phyloP scores from a whole-genome alignment of 2,888 invertebrate species.

The Drosophila mimica region DNA sequence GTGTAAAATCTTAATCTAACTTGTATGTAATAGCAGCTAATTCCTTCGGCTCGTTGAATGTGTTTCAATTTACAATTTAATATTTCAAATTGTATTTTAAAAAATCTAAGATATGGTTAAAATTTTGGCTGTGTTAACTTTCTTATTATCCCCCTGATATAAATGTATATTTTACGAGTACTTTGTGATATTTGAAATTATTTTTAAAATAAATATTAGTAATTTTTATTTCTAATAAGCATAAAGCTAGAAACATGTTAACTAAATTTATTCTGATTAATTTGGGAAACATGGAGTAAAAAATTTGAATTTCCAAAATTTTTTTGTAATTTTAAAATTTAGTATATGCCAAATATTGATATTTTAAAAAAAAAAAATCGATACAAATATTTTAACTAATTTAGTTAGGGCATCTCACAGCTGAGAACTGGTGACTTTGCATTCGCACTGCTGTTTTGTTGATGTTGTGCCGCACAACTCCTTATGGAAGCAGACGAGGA shows the following conservation, averaged over 20 bases:
- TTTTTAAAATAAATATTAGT: not conserved
- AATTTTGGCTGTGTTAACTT: not conserved
- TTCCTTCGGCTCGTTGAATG: not conserved
- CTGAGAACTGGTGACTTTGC: not conserved
- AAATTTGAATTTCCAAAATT: not conserved
- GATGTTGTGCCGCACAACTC: conserved; percentile 47
- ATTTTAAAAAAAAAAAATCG: not conserved
- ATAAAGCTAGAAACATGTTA: not conserved
- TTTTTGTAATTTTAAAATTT: not conserved
- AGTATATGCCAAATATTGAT: not conserved
- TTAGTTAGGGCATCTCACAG: conserved; percentile 1
- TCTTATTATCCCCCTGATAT: not conserved
- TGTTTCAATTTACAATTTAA: not conserved
- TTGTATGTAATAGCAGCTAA: not conserved
- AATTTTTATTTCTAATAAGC: not conserved
- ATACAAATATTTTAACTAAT: not conserved
- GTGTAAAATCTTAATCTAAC: not conserved
- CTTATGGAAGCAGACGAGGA: conserved; percentile 67
- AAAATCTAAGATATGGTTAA: not conserved
- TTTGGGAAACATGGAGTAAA: not conserved
- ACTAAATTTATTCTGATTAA: not conserved
- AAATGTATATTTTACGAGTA: not conserved
- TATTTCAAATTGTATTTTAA: accelerated
- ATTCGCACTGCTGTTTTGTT: conserved; percentile 14
- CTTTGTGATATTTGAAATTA: not conserved